These are phyloP conservation scores for Torymus aiolomorphi DNA, from an alignment of 2,888 invertebrate species.

Conservation along the genomic window DNA sequence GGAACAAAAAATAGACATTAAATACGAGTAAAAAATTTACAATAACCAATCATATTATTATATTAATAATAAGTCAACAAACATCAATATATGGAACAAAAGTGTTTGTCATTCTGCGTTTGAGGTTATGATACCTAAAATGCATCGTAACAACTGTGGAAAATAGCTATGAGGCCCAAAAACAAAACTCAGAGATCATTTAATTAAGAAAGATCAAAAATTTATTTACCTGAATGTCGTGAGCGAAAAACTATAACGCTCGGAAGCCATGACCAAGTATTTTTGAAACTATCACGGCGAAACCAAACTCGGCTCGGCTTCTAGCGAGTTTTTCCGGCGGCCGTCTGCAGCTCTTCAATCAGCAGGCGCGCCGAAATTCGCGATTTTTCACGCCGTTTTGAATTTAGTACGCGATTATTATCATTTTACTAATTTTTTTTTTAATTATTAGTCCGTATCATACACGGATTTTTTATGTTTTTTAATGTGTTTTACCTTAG, in stretches of 20 bases:
- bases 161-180: too few relatives aligned
- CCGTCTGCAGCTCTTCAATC: conserved; percentile 26
- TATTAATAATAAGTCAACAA: conserved; percentile 1
- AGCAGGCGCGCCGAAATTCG: conserved; percentile 1
- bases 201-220: conserved; percentile 42
- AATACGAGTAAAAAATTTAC: neutral
- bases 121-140: conserved; percentile 45
- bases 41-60: neutral
- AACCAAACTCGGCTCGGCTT: conserved; percentile 37
- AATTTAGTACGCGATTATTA: conserved; percentile 6
- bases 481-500: too few relatives aligned
- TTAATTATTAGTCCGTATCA: neutral
- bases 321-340: conserved; percentile 26
- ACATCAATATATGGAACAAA: conserved; percentile 33
- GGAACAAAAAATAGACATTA: too few relatives aligned
- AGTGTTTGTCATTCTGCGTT: conserved; percentile 55
- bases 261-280: conserved; percentile 86
- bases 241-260: conserved; percentile 97
- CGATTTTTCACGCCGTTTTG: conserved; percentile 21
- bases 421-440: conserved; percentile 25
- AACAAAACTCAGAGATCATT: neutral
- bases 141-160: neutral
- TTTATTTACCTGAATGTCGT: conserved; percentile 86
- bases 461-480: too few relatives aligned
- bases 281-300: conserved; percentile 26